Conservation (phyloP, 2,797 vertebrate genomes). For the Eulemur coronatus region DNA sequence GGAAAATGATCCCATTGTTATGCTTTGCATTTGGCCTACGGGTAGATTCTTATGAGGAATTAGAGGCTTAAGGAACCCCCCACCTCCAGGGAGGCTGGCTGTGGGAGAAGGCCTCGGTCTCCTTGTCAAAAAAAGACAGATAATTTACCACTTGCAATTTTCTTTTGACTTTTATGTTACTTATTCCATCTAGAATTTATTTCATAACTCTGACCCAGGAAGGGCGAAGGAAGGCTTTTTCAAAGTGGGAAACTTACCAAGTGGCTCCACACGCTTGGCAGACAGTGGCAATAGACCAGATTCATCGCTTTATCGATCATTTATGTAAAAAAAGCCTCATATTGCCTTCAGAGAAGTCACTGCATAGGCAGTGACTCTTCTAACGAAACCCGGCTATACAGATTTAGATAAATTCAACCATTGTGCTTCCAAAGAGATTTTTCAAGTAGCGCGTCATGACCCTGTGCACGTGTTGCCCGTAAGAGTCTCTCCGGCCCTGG, state of each 20-base stretch:
- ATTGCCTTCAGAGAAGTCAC: constrained; percentile 5
- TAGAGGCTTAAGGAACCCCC: neutral
- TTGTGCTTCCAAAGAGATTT: fast-evolving
- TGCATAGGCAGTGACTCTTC: neutral
- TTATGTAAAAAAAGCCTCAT: neutral
- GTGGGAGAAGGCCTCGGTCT: neutral
- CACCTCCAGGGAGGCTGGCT: neutral
- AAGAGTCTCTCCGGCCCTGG: fast-evolving
- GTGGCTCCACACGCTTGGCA: neutral
- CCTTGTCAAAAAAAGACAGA: fast-evolving
- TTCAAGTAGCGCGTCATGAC: fast-evolving
- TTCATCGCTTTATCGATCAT: neutral
- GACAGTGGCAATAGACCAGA: neutral
- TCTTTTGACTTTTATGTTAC: neutral
- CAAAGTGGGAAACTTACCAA: neutral
- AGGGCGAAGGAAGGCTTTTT: neutral
- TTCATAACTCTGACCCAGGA: neutral
- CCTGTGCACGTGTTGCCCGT: fast-evolving
- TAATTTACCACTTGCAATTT: neutral
- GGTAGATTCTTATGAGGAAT: neutral
- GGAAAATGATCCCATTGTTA: neutral
- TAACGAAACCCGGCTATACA: neutral
- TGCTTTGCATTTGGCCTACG: neutral
- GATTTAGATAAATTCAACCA: fast-evolving
- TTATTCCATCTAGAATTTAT: neutral